Percentiles rank a stretch among this genome's conserved stretches.
phyloP scores from a whole-genome alignment of 2,113 vertebrate genomes.

The Xenopus laevis region DNA sequence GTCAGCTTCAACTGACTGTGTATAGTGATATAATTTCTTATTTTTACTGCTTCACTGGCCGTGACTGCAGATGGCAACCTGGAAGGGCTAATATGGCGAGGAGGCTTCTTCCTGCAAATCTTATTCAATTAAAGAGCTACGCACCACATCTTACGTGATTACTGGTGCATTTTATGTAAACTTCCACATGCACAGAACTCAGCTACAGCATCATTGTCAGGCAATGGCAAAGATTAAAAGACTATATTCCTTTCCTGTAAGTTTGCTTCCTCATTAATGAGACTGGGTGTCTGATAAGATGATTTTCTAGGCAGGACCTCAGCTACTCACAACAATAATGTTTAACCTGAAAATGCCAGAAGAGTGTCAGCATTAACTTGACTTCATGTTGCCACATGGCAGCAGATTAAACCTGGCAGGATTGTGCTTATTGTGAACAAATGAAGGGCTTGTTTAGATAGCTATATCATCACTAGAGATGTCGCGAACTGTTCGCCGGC shows the following conservation, averaged over 20 bases:
- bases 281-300: neutral
- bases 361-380: too few species aligned
- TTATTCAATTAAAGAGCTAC: neutral
- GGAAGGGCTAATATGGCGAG: neutral
- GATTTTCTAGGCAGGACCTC: too few species aligned
- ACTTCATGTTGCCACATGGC: too few species aligned
- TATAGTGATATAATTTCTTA: slow-evolving; percentile 5
- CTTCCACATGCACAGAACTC: neutral
- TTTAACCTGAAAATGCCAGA: too few species aligned
- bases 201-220: too few species aligned
- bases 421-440: too few species aligned
- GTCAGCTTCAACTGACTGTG: accelerated
- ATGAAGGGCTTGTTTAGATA: too few species aligned
- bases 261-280: neutral
- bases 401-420: too few species aligned
- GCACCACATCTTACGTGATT: neutral
- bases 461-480: too few species aligned
- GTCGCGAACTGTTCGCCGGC: too few species aligned
- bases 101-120: slow-evolving; percentile 27
- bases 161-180: slow-evolving; percentile 2
- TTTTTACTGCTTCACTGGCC: neutral
- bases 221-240: slow-evolving; percentile 44
- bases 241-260: slow-evolving; percentile 37
- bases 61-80: neutral
- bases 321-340: too few species aligned